Evolutionary conservation across 2,888 invertebrate genomes (phyloP), one percentile per base, ranked within the genome.

Genomic region (Brassicogethes aeneus): DNA sequence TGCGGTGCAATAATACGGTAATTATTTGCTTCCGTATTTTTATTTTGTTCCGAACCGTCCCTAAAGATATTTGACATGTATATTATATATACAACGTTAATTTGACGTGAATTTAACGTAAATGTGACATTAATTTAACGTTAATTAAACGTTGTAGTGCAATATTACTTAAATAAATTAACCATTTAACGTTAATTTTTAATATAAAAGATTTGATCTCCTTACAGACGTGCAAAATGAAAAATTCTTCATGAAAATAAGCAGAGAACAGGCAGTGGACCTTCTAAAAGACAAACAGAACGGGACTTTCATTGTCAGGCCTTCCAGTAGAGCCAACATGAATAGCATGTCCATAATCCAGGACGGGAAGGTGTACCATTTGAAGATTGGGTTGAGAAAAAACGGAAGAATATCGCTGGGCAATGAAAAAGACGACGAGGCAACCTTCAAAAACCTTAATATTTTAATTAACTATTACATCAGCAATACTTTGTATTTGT

Each of bases 291-390:
- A 72, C 2, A 73, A 73, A 46, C 75, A 76, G n/a, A 75, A 76
- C 57, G 78, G 78, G 5, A 74, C 73, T 1, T 78, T 76, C 50
- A 68, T 78, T 36, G 61, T 78, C 47, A 65, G 77, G 39, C 78
- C 77, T 36, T 73, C 75, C 1, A 73, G 71, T 51, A 72, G 72
- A 67, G 53, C 47, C 34, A 48, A 47, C 47, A 43, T 62, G 0
- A 77, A 75, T 53, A 77, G 76, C 1, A 57, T 78, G 29, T 74
- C 73, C 16, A 70, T 78, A 8, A 63, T 73, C 0, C 77, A 77
- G 51, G 61, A 71, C 23, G 62, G 60, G 36, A 65, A 68, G 35
- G 72, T 77, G 15, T 76, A 74, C 61, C 77, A 78, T 58, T 70
- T 78, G 15, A 73, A 74, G 17, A 70, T 77, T n/a, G 66, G 74